These are phyloP conservation scores for Petrocephalus sullivani DNA, from an alignment of 2,797 vertebrate species.

Conservation along the genomic window DNA sequence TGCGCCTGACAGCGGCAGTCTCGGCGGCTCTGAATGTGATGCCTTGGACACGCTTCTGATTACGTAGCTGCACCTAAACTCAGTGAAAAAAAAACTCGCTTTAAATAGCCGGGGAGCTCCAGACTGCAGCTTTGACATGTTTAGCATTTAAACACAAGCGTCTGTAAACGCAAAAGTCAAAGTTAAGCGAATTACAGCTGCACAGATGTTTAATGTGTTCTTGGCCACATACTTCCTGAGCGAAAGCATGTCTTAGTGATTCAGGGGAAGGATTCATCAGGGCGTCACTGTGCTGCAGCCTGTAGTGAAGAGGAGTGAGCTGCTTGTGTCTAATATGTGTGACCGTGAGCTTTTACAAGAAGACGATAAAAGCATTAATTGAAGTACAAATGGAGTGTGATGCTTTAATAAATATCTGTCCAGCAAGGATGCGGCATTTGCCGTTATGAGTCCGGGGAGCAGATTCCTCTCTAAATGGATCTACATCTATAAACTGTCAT, in stretches of 20 bases:
- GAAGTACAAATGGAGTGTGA: constrained; percentile 2
- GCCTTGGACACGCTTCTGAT: not conserved
- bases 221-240: not conserved
- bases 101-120: not conserved
- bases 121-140: not conserved
- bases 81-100: not conserved
- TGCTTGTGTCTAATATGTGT: not conserved
- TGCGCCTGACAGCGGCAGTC: not conserved
- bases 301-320: not conserved
- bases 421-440: not conserved
- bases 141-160: not conserved
- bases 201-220: not conserved
- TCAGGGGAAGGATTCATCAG: not conserved
- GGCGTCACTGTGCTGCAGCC: not conserved
- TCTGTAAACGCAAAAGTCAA: not conserved
- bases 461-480: not conserved
- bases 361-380: constrained; percentile 4
- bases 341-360: not conserved
- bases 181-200: not conserved
- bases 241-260: not conserved
- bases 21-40: not conserved
- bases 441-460: not conserved
- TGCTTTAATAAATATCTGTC: not conserved
- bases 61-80: not conserved
- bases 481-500: not conserved